phyloP scores from a whole-genome alignment of 2,888 invertebrate species.

The Eilema caniola region DNA sequence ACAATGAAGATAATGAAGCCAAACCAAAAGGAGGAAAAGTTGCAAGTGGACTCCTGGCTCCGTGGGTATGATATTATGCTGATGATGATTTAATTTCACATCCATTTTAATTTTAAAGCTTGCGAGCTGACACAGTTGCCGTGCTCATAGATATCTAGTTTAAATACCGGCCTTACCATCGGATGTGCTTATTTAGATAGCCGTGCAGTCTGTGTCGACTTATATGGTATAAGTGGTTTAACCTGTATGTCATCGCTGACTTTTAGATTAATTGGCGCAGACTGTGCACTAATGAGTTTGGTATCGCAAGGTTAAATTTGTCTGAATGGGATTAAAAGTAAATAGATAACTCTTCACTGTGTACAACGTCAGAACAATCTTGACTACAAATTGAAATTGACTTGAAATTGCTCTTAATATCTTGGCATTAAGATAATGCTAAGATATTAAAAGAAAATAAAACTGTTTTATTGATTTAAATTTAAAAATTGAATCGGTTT shows the following conservation, averaged over 20 bases:
- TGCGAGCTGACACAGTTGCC: neutral
- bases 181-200: constrained; percentile 8
- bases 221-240: neutral
- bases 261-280: constrained; percentile 3
- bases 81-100: neutral
- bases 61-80: too few species aligned
- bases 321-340: neutral
- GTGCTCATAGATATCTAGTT: neutral
- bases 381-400: too few species aligned
- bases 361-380: too few species aligned
- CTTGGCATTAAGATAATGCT: too few species aligned
- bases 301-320: neutral
- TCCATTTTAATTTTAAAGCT: neutral
- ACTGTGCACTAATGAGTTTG: neutral
- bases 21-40: too few species aligned
- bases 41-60: too few species aligned
- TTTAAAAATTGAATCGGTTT: too few species aligned
- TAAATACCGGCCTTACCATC: neutral
- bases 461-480: too few species aligned
- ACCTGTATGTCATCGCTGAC: neutral
- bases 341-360: too few species aligned
- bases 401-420: too few species aligned
- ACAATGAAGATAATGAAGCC: too few species aligned
- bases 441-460: too few species aligned
- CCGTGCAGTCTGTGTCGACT: constrained; percentile 7